phyloP scores from a whole-genome alignment of 2,113 vertebrate genomes.

The Apeltes quadracus region DNA sequence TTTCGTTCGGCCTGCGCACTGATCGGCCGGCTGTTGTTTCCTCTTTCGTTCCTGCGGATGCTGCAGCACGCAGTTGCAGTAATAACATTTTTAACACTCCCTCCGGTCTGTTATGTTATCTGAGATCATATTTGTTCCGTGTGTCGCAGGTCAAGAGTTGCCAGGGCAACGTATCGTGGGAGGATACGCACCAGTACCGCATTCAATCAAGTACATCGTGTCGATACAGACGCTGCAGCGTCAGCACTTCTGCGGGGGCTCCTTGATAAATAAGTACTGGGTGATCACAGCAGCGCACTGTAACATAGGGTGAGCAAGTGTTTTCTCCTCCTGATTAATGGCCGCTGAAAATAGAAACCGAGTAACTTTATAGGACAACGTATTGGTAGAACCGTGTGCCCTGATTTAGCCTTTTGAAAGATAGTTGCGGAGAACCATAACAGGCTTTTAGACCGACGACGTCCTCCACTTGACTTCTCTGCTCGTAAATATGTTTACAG shows the following conservation, averaged over 20 bases:
- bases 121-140: constrained; percentile 21
- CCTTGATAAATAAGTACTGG: constrained; percentile 86
- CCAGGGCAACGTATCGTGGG: constrained; percentile 78
- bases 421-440: background rate
- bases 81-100: constrained; percentile 16
- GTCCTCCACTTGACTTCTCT: constrained; percentile 18
- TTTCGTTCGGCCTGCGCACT: constrained; percentile 35
- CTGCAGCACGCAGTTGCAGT: constrained; percentile 8
- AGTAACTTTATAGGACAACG: background rate
- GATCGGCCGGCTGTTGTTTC: constrained; percentile 28
- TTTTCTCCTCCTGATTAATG: background rate
- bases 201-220: constrained; percentile 83
- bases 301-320: constrained; percentile 78
- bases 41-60: constrained; percentile 19
- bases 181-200: constrained; percentile 77
- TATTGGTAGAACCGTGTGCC: background rate
- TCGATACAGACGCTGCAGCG: constrained; percentile 80
- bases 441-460: background rate
- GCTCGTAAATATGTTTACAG: background rate
- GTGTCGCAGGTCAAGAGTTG: constrained; percentile 52
- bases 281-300: constrained; percentile 91
- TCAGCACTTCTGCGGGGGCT: constrained; percentile 85
- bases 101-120: background rate
- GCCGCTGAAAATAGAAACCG: background rate
- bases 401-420: background rate